Evolutionary conservation across 2,113 vertebrate species (phyloP).

Genomic region (Chloroceryle aenea): DNA sequence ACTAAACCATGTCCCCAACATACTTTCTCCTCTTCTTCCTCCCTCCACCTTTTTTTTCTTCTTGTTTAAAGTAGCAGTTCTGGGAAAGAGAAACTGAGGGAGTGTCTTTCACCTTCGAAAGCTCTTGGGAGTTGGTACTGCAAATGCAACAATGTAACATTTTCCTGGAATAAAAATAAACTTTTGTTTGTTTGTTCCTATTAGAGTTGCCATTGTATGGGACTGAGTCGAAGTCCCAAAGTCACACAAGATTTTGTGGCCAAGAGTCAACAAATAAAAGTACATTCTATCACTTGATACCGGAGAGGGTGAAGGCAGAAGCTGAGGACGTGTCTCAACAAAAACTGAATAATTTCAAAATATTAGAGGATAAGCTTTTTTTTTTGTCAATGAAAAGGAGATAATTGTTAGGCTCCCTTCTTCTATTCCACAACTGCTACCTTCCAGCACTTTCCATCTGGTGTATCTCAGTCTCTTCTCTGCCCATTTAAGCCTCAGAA

Average conservation of each 20-base stretch:
- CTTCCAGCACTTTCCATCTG: not conserved
- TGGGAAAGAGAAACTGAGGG: not conserved
- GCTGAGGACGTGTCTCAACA: not conserved
- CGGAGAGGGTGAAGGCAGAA: not conserved
- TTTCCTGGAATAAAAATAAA: not conserved
- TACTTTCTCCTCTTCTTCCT: not conserved
- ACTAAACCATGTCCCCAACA: not conserved
- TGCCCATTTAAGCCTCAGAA: not conserved
- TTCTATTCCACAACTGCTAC: not conserved
- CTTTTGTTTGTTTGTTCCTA: not conserved
- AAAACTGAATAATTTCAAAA: not conserved
- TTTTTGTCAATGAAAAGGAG: not conserved
- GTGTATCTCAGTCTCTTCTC: not conserved
- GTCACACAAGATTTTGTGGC: not conserved
- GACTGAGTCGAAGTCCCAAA: not conserved
- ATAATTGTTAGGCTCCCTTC: not conserved
- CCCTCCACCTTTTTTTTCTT: fast-evolving
- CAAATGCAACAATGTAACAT: not conserved
- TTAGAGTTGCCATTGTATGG: not conserved
- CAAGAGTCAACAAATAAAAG: not conserved
- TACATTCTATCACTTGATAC: not conserved
- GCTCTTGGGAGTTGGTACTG: not conserved
- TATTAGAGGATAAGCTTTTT: not conserved
- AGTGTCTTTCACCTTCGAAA: not conserved
- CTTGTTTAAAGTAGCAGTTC: not conserved